Percentiles rank a stretch among this genome's conserved stretches.
These are phyloP conservation scores for Enteromius thamalakanensis DNA, from an alignment of 2,797 vertebrate species.

Conservation along the genomic window DNA sequence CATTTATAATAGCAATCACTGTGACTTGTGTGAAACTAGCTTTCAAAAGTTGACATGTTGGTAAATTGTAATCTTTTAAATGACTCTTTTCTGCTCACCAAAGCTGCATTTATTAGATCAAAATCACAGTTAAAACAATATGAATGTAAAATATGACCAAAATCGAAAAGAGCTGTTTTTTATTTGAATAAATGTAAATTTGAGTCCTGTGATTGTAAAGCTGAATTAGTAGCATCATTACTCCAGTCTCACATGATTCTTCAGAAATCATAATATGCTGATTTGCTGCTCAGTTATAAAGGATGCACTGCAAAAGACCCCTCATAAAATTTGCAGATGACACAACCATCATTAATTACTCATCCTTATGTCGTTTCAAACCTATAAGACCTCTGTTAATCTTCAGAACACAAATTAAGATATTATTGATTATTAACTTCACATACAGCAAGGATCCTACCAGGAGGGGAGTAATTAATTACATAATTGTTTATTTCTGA, in stretches of 20 bases:
- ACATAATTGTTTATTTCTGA: no score
- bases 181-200: background rate
- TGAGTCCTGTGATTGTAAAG: background rate
- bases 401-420: background rate
- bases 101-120: background rate
- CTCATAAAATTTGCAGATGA: no score
- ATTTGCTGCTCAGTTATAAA: background rate
- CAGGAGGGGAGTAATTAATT: no score
- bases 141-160: background rate
- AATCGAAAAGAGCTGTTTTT: background rate
- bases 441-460: no score
- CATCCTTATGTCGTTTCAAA: background rate
- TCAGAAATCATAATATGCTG: background rate
- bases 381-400: background rate
- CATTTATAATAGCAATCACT: background rate
- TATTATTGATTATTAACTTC: background rate
- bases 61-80: background rate
- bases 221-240: background rate
- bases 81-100: background rate
- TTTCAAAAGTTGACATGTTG: no score
- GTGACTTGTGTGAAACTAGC: no score
- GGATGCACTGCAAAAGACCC: no score
- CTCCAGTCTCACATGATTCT: background rate
- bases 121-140: background rate
- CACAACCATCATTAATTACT: background rate